Percentiles rank a stretch among this genome's conserved stretches.
phyloP scores from a whole-genome alignment of 1,140 invertebrate species.

The Camponotus vicinus region DNA sequence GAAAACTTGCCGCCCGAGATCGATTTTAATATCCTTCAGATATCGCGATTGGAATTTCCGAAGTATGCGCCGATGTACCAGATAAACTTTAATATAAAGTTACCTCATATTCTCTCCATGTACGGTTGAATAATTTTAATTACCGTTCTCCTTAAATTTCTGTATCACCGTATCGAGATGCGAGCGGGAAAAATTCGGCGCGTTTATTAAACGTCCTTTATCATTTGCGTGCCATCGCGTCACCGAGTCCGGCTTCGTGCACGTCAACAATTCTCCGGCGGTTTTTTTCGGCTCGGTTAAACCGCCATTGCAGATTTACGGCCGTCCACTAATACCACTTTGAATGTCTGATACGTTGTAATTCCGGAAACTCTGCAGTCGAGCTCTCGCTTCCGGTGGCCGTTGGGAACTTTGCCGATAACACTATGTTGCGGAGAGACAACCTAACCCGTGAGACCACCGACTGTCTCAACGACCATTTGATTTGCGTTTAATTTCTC shows the following conservation, averaged over 20 bases:
- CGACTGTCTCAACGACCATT: conserved; percentile 9
- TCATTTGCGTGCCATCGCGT: not conserved
- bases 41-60: conserved; percentile 66
- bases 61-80: conserved; percentile 60
- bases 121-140: conserved; percentile 63
- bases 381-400: conserved; percentile 46
- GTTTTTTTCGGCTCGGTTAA: conserved; percentile 50
- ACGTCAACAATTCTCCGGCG: conserved; percentile 42
- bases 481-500: conserved; percentile 71
- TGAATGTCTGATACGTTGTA: conserved; percentile 71
- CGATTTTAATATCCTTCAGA: conserved; percentile 73
- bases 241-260: conserved; percentile 5
- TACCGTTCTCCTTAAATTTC: conserved; percentile 27
- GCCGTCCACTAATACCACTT: conserved; percentile 65
- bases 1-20: conserved; percentile 69
- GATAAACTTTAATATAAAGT: conserved; percentile 71
- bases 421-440: conserved; percentile 62
- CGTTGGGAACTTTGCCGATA: conserved; percentile 66
- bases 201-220: conserved; percentile 66
- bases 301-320: conserved; percentile 69
- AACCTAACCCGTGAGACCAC: conserved; percentile 13
- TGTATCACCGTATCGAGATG: not conserved
- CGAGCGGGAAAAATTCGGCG: not conserved
- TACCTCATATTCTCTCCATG: conserved; percentile 39
- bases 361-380: conserved; percentile 60